Evolutionary conservation across 2,797 vertebrate genomes (phyloP), one percentile per base, ranked within the genome.

Genomic region (Enoplosus armatus): DNA sequence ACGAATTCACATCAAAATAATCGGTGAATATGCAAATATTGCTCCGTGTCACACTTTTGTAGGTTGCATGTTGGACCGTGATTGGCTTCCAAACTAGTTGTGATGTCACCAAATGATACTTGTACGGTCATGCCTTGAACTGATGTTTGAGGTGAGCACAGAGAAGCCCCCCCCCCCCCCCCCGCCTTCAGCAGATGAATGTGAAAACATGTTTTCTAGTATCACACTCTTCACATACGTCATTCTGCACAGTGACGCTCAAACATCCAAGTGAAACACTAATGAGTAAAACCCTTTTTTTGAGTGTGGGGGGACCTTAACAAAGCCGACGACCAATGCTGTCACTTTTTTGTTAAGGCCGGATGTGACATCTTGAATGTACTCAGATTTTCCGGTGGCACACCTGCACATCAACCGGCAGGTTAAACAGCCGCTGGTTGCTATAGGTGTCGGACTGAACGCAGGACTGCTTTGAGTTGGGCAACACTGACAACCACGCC

Each of bases 401-500:
- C 47, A 53, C 47, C 39, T 43, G 56, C 27, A 22, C 18, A 6
- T 11, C 51, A 3, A 26, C 16, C 5, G 14, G 26, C 16, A 64
- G 76, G 47, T 77, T 65, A 71, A 87, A 72, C 76, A 87, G 71
- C 59, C 3, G 5, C 70, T 5, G 75, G 88, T 90, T 92, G 85
- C 87, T 62, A 86, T 51, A 77, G 80, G 64, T 48, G 74, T 74
- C 56, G 29, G 45, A 62, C 55, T 67, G 43, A 70, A 37, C 0
- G 24, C 67, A 29, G 24, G 53, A 41, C 43, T 51, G 71, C 77
- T 80, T 79, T 70, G 74, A 84, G 84, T 91, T 90, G 83, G 68
- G 82, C 53, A 87, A 91, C 70, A 24, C 50, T 56, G 35, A 59
- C 51, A 79, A 73, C 85, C 89, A 86, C 87, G 15, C 91, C 93